Evolutionary conservation across 2,797 vertebrate genomes (phyloP), one percentile per base, ranked within the genome.

Genomic region (Crenuchus spilurus): DNA sequence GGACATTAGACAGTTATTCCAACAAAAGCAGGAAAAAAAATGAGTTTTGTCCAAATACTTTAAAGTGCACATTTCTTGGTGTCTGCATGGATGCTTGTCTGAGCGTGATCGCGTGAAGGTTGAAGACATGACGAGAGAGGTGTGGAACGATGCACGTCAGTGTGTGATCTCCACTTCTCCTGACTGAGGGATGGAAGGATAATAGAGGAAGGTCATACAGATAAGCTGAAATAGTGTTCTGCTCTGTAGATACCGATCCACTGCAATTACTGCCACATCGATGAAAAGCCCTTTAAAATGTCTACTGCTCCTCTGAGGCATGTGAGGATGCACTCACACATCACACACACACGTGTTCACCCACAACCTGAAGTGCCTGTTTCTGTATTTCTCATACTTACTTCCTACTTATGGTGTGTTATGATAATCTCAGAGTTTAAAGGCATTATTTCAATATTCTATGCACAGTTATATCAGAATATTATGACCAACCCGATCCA

Each of bases 151-250:
- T 22, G 49, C n/a, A 35, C 28, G 16, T 54, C 20, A 54, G 49
- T 70, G 49, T 70, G 37, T 61, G 39, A 24, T 35, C 35, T 49
- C 44, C 41, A 42, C 31, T 44, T 55, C 20, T 28, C 24, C 66
- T 39, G 14, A 31, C 41, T 33, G 41, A 1, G 71, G 72, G 72
- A 79, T 71, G 24, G 75, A 83, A 73, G 70, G 63, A 81, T 80
- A 80, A 83, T 69, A 72, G 18, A 69, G 81, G 86, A 90, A 90
- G 88, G 89, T 90, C 82, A 84, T 74, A 67, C 60, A 84, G 87
- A 89, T 89, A 89, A 89, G 84, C 66, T 74, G 73, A 71, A 82
- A 83, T 77, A 77, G 76, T 83, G 78, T 84, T 87, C 73, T 60
- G 72, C 66, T 58, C 69, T 26, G 70, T 51, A 84, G 84, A 88